These are phyloP conservation scores for Caenorhabditis virilis DNA, from an alignment of 2,888 invertebrate genomes.

Conservation along the genomic window DNA sequence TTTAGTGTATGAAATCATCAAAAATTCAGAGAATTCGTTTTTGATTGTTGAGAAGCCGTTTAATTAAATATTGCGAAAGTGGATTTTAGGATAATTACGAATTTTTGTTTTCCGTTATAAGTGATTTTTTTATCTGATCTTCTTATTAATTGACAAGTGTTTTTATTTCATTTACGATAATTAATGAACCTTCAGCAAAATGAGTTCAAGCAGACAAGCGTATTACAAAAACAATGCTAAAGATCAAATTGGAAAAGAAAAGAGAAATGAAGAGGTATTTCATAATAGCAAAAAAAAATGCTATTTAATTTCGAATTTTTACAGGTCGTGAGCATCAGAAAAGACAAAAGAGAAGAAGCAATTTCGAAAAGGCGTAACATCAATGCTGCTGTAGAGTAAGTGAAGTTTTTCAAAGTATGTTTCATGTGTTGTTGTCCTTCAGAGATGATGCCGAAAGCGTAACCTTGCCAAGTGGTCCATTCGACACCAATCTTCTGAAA, in stretches of 20 bases:
- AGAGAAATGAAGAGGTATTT: constrained; percentile 56
- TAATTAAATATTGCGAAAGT: too few species aligned
- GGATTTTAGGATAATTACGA: too few species aligned
- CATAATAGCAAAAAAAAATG: neutral
- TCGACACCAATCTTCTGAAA: constrained; percentile 72
- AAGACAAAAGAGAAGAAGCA: constrained; percentile 97
- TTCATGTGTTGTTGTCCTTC: too few species aligned
- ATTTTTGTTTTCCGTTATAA: too few species aligned
- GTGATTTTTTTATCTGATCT: too few species aligned
- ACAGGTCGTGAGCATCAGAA: constrained; percentile 77
- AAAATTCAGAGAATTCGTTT: too few species aligned
- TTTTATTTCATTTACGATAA: neutral
- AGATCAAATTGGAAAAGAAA: constrained; percentile 82
- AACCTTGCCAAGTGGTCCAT: constrained; percentile 31
- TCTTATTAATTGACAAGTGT: too few species aligned
- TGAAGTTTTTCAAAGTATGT: too few species aligned
- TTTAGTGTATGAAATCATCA: too few species aligned
- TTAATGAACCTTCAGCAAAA: constrained; percentile 18
- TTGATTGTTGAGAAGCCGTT: too few species aligned
- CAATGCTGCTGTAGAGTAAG: constrained; percentile 73
- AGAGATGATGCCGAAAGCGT: constrained; percentile 39
- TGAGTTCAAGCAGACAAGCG: constrained; percentile 42
- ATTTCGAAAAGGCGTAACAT: constrained; percentile 94
- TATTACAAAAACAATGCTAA: constrained; percentile 96
- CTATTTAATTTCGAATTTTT: neutral